Evolutionary conservation across 2,797 vertebrate species (phyloP).

Genomic region (Cichlasoma orientale): DNA sequence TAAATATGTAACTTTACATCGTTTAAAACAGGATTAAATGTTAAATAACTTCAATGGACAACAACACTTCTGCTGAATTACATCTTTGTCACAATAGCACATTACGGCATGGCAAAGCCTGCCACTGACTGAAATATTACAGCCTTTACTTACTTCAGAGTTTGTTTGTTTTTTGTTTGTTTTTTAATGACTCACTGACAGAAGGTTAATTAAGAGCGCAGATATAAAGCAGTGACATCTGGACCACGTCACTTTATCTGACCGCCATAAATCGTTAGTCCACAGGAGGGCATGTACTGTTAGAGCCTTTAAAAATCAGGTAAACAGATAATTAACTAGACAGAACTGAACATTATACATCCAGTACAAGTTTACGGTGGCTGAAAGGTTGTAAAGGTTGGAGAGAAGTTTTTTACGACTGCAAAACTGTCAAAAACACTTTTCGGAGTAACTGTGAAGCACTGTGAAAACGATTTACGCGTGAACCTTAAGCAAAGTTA

Average conservation of each 20-base stretch:
- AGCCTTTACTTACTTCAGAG: constrained; percentile 7
- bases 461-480: too few species aligned
- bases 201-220: constrained; percentile 9
- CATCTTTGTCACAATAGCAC: not conserved
- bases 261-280: not conserved
- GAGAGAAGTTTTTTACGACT: not conserved
- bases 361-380: not conserved
- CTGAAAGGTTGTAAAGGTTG: not conserved
- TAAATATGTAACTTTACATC: not conserved
- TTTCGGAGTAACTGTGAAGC: not conserved
- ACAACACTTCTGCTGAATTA: not conserved
- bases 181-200: constrained; percentile 24
- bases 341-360: not conserved
- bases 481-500: not conserved
- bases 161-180: too few species aligned
- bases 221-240: constrained; percentile 46
- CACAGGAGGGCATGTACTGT: not conserved
- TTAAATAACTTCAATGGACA: not conserved
- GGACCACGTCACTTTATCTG: constrained; percentile 8
- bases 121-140: not conserved
- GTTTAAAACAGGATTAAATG: not conserved
- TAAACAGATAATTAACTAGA: not conserved
- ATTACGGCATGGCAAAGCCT: not conserved
- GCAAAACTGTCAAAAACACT: not conserved
- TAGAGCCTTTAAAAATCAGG: not conserved